Conservation (phyloP, 2,113 vertebrate species). For the Anarhynchus alexandrinus region DNA sequence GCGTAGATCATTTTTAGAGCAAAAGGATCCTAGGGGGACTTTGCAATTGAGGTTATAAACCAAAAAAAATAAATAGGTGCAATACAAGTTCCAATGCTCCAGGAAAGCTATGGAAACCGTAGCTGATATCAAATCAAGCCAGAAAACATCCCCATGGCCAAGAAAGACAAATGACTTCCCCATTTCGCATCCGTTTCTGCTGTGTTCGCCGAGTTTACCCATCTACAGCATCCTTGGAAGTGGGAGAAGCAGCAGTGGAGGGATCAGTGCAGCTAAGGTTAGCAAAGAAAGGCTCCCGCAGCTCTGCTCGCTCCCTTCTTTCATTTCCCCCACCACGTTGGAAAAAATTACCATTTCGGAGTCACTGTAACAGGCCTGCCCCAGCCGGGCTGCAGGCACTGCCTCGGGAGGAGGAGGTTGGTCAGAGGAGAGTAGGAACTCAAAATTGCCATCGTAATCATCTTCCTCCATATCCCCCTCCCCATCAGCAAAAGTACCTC, state of each 20-base stretch:
- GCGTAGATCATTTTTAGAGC: not conserved
- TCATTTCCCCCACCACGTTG: not conserved
- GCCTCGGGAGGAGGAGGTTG: conserved; percentile 82
- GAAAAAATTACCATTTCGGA: conserved; percentile 98
- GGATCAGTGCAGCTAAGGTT: conserved; percentile 79
- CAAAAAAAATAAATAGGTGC: not conserved
- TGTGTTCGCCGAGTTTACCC: conserved; percentile 50
- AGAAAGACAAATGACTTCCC: not conserved
- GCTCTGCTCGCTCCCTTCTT: conserved; percentile 41
- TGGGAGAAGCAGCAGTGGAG: conserved; percentile 67
- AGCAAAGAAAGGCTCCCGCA: conserved; percentile 73
- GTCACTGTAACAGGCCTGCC: conserved; percentile 98
- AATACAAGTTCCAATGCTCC: not conserved
- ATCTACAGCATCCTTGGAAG: conserved; percentile 40
- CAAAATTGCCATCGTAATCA: conserved; percentile 85
- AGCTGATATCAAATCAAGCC: not conserved
- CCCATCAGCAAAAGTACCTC: conserved; percentile 84
- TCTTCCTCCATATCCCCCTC: conserved; percentile 96
- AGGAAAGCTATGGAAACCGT: not conserved
- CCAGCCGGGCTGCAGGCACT: conserved; percentile 79
- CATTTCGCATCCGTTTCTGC: not conserved
- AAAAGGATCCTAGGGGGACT: not conserved
- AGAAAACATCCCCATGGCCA: not conserved
- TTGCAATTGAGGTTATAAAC: not conserved
- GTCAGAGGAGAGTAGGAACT: conserved; percentile 79